Conservation (phyloP, 1,140 invertebrate genomes). For the Helicoverpa zea region DNA sequence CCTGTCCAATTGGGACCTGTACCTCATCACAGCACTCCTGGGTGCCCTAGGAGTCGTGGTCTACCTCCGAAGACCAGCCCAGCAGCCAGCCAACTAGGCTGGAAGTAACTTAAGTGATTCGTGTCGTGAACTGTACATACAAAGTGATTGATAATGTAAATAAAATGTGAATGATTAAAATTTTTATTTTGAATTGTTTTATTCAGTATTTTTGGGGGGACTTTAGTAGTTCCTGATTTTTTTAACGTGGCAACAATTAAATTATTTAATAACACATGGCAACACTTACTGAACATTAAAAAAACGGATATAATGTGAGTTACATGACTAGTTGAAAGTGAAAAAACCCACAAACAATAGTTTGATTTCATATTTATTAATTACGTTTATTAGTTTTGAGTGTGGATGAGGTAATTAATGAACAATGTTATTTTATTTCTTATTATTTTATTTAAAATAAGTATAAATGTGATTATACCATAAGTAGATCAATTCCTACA, state of each 20-base stretch:
- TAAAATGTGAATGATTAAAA: conserved; percentile 16
- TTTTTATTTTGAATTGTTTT: conserved; percentile 10
- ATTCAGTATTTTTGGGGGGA: conserved; percentile 20
- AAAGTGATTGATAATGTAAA: conserved; percentile 39
- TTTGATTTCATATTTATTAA: too few species aligned
- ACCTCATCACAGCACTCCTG: conserved; percentile 94
- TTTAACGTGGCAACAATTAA: too few species aligned
- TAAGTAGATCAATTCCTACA: background rate
- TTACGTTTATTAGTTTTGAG: too few species aligned
- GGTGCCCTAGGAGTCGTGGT: conserved; percentile 94
- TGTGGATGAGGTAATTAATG: too few species aligned
- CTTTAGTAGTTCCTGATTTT: too few species aligned
- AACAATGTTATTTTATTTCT: background rate
- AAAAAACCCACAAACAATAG: too few species aligned
- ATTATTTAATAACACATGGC: too few species aligned
- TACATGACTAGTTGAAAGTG: too few species aligned
- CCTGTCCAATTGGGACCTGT: conserved; percentile 97
- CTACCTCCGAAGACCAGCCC: conserved; percentile 91
- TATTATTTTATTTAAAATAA: conserved; percentile 34
- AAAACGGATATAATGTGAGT: too few species aligned
- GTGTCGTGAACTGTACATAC: background rate
- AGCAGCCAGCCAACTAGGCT: conserved; percentile 63
- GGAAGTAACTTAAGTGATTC: background rate
- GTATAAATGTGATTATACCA: background rate
- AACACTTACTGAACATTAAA: too few species aligned